These are phyloP conservation scores for Drosophila carrolli DNA, from an alignment of 1,140 invertebrate species.

Conservation along the genomic window DNA sequence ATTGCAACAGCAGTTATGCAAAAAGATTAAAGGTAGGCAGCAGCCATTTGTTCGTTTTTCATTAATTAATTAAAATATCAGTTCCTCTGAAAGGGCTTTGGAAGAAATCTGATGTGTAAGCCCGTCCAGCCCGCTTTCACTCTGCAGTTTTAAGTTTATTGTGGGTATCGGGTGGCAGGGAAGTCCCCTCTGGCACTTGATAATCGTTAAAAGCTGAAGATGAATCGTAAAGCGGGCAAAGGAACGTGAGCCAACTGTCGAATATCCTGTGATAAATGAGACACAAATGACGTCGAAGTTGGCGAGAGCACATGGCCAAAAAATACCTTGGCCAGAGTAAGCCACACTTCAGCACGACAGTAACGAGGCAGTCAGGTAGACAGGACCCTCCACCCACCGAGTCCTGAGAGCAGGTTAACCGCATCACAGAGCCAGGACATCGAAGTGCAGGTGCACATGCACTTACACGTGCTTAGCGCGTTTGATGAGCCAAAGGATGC, in stretches of 20 bases:
- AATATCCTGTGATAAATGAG: constrained; percentile 70
- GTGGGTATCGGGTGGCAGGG: constrained; percentile 8
- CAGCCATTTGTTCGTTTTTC: too few relatives aligned
- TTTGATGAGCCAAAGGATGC: constrained; percentile 71
- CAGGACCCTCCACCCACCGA: constrained; percentile 4
- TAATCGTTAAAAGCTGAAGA: constrained; percentile 45
- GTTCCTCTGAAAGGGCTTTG: background rate
- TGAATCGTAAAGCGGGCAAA: constrained; percentile 42
- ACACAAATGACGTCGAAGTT: constrained; percentile 44
- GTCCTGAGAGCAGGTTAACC: constrained; percentile 45
- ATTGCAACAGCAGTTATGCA: too few relatives aligned
- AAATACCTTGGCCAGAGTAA: constrained; percentile 47
- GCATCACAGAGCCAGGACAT: constrained; percentile 29
- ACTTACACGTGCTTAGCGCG: constrained; percentile 67
- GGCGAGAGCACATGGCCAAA: constrained; percentile 21
- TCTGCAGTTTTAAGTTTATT: constrained; percentile 23
- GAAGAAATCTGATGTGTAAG: constrained; percentile 6
- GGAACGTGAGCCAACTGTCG: constrained; percentile 53
- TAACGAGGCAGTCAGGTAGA: constrained; percentile 41
- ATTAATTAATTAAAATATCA: background rate
- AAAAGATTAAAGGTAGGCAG: too few relatives aligned
- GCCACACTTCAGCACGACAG: constrained; percentile 59
- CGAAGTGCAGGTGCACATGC: constrained; percentile 49
- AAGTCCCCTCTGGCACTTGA: constrained; percentile 20
- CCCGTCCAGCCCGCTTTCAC: constrained; percentile 14